These are phyloP conservation scores for Plebejus argus DNA, from an alignment of 2,888 invertebrate species.

Conservation along the genomic window DNA sequence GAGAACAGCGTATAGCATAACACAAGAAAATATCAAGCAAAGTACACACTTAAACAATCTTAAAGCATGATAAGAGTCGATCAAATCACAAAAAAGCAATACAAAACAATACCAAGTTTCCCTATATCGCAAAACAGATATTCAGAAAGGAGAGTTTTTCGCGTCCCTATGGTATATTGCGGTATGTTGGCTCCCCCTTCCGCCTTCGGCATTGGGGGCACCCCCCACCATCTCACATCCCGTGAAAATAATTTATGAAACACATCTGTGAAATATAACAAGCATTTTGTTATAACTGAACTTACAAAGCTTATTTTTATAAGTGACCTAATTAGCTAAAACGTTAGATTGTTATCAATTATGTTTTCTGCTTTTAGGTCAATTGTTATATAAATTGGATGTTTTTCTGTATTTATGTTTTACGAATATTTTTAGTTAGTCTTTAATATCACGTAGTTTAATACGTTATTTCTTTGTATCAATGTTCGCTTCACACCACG, in stretches of 20 bases:
- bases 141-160: not conserved
- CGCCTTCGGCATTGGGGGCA: not conserved
- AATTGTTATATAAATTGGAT: not conserved
- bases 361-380: conserved; percentile 3
- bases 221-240: not conserved
- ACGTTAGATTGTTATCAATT: conserved; percentile 3
- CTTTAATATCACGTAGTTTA: not conserved
- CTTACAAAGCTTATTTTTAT: not conserved
- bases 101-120: not conserved
- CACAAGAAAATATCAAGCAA: no score
- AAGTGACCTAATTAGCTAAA: not conserved
- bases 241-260: not conserved
- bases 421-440: not conserved
- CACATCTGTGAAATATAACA: not conserved
- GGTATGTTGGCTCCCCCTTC: not conserved
- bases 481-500: no score
- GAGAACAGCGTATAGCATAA: no score
- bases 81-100: not conserved
- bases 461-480: no score
- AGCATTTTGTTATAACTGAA: not conserved
- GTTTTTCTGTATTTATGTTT: not conserved
- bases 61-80: not conserved
- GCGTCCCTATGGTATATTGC: not conserved
- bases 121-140: not conserved
- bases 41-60: not conserved